Conservation (phyloP, 2,113 vertebrate genomes). For the Semnornis frantzii region DNA sequence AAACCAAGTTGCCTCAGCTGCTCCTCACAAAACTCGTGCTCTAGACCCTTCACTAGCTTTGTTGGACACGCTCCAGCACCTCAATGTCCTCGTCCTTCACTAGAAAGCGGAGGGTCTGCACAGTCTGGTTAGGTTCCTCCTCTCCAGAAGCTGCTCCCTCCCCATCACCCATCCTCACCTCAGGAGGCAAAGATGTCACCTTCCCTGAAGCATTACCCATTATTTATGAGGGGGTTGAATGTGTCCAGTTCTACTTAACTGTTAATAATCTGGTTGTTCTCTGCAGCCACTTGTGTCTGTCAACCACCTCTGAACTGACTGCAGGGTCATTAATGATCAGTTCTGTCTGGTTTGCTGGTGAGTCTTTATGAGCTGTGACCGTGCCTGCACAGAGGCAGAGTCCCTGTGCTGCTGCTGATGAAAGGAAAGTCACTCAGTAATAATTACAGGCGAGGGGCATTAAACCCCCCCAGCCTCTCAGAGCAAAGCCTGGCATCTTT, state of each 20-base stretch:
- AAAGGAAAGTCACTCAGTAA: not conserved
- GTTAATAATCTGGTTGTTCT: not conserved
- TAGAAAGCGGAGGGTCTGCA: not conserved
- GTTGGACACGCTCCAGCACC: not conserved
- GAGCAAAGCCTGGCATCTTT: not conserved
- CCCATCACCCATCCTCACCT: not conserved
- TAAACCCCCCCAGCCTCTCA: not conserved
- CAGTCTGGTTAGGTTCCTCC: not conserved
- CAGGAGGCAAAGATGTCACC: fast-evolving
- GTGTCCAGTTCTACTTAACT: fast-evolving
- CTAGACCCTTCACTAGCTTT: not conserved
- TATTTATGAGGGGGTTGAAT: fast-evolving
- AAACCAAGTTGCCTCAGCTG: too few relatives aligned
- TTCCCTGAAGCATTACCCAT: fast-evolving
- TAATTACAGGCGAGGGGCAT: not conserved
- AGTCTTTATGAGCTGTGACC: not conserved
- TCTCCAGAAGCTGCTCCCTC: not conserved
- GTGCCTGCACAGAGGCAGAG: not conserved
- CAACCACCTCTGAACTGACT: not conserved
- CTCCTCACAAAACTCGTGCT: too few relatives aligned
- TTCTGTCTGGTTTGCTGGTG: not conserved
- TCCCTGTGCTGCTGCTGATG: not conserved
- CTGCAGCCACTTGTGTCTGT: not conserved
- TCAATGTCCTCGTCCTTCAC: not conserved
- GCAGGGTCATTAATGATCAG: not conserved